Evolutionary conservation across 2,888 invertebrate species (phyloP).

Genomic region (Protonemura montana): DNA sequence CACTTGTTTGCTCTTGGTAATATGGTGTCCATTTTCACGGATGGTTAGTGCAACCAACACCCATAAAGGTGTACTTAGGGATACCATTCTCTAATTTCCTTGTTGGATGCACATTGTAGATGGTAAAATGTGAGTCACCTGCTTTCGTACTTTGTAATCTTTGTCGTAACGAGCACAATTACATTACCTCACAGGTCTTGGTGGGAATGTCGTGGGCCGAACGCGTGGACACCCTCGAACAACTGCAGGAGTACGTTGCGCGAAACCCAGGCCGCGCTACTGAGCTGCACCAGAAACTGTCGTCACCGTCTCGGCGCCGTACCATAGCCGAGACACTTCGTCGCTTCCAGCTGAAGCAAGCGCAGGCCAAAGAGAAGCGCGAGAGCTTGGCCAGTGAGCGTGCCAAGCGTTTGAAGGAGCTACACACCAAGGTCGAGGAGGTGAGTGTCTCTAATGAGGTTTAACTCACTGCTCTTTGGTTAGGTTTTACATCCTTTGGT

Average conservation of each 20-base stretch:
- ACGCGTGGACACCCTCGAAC: slow-evolving; percentile 80
- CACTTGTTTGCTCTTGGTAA: too few species aligned
- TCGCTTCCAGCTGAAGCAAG: slow-evolving; percentile 88
- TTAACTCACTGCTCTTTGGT: too few species aligned
- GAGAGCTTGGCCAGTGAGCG: slow-evolving; percentile 83
- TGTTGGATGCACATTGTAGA: too few species aligned
- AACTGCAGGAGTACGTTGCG: slow-evolving; percentile 78
- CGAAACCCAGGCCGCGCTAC: slow-evolving; percentile 85
- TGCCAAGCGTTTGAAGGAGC: slow-evolving; percentile 82
- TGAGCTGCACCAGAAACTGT: slow-evolving; percentile 92
- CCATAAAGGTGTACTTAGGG: too few species aligned
- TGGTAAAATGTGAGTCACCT: too few species aligned
- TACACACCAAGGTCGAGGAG: slow-evolving; percentile 85
- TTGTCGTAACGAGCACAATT: too few species aligned
- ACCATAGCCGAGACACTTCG: slow-evolving; percentile 83
- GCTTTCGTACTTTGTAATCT: too few species aligned
- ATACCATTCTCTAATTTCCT: too few species aligned
- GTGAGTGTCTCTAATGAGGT: slow-evolving; percentile 65
- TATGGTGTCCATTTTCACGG: too few species aligned
- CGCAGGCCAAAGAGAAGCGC: slow-evolving; percentile 87
- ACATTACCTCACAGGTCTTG: too few species aligned
- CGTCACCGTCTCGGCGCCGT: slow-evolving; percentile 86
- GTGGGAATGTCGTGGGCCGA: slow-evolving; percentile 83
- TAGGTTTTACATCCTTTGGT: too few species aligned
- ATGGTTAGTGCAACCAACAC: too few species aligned